phyloP scores from a whole-genome alignment of 1,140 invertebrate species.

The Drosophila ironensis region DNA sequence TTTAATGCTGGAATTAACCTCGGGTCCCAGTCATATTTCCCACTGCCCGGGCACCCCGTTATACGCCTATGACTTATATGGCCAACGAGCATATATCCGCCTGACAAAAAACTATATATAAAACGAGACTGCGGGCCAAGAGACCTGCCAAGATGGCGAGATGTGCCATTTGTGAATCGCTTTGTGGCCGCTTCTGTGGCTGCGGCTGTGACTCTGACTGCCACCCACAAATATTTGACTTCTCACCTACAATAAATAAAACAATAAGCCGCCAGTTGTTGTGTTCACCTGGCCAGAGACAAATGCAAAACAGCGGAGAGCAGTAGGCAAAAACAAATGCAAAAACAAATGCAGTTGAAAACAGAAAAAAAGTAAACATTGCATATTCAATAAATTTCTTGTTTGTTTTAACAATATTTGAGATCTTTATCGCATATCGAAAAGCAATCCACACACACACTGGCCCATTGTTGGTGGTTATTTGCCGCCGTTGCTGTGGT shows the following conservation, averaged over 20 bases:
- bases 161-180: constrained; percentile 73
- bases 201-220: constrained; percentile 19
- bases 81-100: constrained; percentile 53
- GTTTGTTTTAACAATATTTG: constrained; percentile 79
- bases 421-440: constrained; percentile 74
- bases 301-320: constrained; percentile 57
- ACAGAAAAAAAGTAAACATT: constrained; percentile 40
- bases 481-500: constrained; percentile 11
- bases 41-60: constrained; percentile 21
- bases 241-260: constrained; percentile 79
- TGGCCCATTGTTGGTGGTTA: constrained; percentile 22
- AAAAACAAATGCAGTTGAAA: background rate
- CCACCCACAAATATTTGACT: constrained; percentile 79
- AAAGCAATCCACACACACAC: constrained; percentile 56
- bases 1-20: constrained; percentile 76
- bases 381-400: constrained; percentile 80
- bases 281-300: constrained; percentile 63
- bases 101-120: constrained; percentile 47
- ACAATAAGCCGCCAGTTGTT: constrained; percentile 63
- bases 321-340: background rate
- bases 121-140: constrained; percentile 30
- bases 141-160: constrained; percentile 65
- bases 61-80: constrained; percentile 59
- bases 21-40: constrained; percentile 46
- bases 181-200: constrained; percentile 12